phyloP scores from a whole-genome alignment of 2,888 invertebrate species.

The Tenodera sinensis region DNA sequence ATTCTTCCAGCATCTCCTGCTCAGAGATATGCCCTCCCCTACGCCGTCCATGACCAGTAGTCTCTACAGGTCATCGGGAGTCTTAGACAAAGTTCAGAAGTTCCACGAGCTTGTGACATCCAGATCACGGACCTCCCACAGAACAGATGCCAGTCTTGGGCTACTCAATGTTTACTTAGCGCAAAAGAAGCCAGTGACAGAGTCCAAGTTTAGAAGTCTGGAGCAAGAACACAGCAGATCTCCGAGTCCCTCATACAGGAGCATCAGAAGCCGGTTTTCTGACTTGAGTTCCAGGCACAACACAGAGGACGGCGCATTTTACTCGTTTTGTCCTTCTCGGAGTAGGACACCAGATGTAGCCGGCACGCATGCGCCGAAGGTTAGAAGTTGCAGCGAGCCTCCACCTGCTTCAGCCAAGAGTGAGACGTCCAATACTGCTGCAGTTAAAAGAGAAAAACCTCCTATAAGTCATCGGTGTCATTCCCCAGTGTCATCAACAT shows the following conservation, averaged over 20 bases:
- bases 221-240: constrained; percentile 51
- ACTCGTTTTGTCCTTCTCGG: constrained; percentile 36
- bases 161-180: constrained; percentile 62
- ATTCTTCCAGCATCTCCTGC: constrained; percentile 69
- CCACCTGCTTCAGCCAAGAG: constrained; percentile 40
- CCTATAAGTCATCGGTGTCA: not conserved
- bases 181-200: constrained; percentile 66
- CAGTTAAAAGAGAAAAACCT: not conserved
- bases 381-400: constrained; percentile 63
- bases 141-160: constrained; percentile 54
- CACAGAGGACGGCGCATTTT: not conserved
- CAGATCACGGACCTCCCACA: not conserved
- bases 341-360: constrained; percentile 42
- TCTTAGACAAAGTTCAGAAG: constrained; percentile 65
- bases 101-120: constrained; percentile 42
- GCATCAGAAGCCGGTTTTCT: not conserved
- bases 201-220: constrained; percentile 67
- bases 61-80: constrained; percentile 53
- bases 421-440: not conserved
- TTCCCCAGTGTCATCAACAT: constrained; percentile 36
- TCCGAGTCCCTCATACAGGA: constrained; percentile 11
- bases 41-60: constrained; percentile 36
- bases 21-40: constrained; percentile 50
- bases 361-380: constrained; percentile 41
- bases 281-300: not conserved